Evolutionary conservation across 2,113 vertebrate genomes (phyloP), one percentile per base, ranked within the genome.

Genomic region (Pelecanoides urinatrix): DNA sequence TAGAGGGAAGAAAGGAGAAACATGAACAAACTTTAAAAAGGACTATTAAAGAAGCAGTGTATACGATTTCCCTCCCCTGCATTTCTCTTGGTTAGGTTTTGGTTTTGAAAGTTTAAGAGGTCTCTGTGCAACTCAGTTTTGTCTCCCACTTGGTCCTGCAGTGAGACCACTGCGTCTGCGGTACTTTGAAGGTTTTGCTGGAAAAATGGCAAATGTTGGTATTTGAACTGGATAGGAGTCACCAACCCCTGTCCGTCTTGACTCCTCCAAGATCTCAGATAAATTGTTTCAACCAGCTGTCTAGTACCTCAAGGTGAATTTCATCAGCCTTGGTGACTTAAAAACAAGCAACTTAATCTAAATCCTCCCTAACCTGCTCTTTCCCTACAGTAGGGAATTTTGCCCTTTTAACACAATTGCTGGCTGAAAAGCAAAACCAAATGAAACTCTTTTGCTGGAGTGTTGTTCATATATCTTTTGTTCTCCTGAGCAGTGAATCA

Each of bases 51-150:
- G 42, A 74, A 34, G 2, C 14, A 59, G 6, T 7, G 49, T 72
- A 9, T 36, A 5, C 59, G 11, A 29, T 20, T 17, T 27, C 27
- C 6, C 15, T 1, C 3, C 4, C 0, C 12, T 3, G 16, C 2
- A 2, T 59, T 80, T 80, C 38, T 65, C 8, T 36, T 29, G 25
- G 9, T 29, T 45, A 58, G 10, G 9, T 13, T 84, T 77, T 21
- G 6, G 17, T 11, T 66, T 77, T 66, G 45, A 77, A 84, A 81
- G 38, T 7, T 65, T 36, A 52, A 47, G 10, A 27, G 4, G 4
- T 65, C 58, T 47, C 22, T 40, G n/a, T n/a, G 20, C 23, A 75
- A 45, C 16, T 42, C 15, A 18, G 2, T 53, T 59, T 61, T 45
- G 10, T 29, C 13, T 70, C 18, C 23, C 86, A 13, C 7, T 66